phyloP scores from a whole-genome alignment of 2,888 invertebrate genomes.

The Choreutis nemorana region DNA sequence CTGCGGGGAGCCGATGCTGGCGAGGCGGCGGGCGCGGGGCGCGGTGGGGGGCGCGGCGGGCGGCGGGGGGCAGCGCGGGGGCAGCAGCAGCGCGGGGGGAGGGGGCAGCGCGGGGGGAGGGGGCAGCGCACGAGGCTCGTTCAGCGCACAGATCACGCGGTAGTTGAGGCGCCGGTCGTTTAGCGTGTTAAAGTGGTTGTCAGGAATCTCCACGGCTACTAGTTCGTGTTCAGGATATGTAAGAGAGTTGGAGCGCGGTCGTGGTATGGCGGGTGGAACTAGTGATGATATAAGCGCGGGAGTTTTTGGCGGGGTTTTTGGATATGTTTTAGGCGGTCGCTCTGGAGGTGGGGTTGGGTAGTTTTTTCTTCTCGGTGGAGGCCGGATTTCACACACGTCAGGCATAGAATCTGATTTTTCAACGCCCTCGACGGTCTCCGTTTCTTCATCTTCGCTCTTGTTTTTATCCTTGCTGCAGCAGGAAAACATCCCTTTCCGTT shows the following conservation, averaged over 20 bases:
- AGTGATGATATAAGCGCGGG: too few species aligned
- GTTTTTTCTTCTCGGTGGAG: slow-evolving; percentile 69
- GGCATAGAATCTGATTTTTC: slow-evolving; percentile 52
- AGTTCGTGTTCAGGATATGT: slow-evolving; percentile 51
- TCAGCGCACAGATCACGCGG: slow-evolving; percentile 51
- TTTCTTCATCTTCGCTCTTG: slow-evolving; percentile 58
- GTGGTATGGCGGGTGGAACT: too few species aligned
- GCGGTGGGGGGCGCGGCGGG: slow-evolving; percentile 75
- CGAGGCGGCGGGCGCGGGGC: slow-evolving; percentile 63
- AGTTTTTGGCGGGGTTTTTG: slow-evolving; percentile 52
- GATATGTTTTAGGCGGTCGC: slow-evolving; percentile 72
- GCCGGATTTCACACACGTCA: slow-evolving; percentile 64
- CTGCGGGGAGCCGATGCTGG: slow-evolving; percentile 71
- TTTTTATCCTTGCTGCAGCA: slow-evolving; percentile 72
- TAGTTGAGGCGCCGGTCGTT: slow-evolving; percentile 54
- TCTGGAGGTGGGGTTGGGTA: slow-evolving; percentile 67
- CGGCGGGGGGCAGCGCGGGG: slow-evolving; percentile 77
- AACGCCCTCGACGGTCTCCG: slow-evolving; percentile 40
- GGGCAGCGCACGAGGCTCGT: slow-evolving; percentile 33
- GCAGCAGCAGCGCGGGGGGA: slow-evolving; percentile 63
- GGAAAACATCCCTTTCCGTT: slow-evolving; percentile 76
- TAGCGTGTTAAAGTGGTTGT: slow-evolving; percentile 50
- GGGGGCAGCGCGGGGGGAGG: slow-evolving; percentile 67
- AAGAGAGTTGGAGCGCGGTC: slow-evolving; percentile 67
- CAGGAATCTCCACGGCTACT: slow-evolving; percentile 46